Evolutionary conservation across 2,113 vertebrate genomes (phyloP).

Genomic region (Dissostichus mawsoni): DNA sequence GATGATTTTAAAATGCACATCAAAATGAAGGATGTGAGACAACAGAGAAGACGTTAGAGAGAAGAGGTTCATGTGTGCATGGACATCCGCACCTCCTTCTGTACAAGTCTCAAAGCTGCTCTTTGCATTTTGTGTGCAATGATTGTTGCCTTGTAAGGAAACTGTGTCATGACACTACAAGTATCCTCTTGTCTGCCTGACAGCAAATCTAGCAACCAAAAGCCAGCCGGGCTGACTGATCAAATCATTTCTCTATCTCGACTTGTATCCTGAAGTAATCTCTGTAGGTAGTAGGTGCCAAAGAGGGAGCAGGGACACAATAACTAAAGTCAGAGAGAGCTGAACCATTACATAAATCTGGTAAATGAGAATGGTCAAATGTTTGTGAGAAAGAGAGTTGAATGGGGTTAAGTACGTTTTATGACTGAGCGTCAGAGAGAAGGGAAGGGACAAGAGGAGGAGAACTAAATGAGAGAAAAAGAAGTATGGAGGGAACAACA

Average conservation of each 20-base stretch:
- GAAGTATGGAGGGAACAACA: constrained; percentile 2
- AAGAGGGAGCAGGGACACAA: neutral
- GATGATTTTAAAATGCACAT: constrained; percentile 38
- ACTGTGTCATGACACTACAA: constrained; percentile 70
- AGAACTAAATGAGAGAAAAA: constrained; percentile 24
- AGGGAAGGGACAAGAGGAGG: constrained; percentile 3
- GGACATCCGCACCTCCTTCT: neutral
- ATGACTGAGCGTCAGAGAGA: neutral
- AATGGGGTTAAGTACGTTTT: neutral
- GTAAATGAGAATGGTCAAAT: neutral
- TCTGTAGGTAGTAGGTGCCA: constrained; percentile 6
- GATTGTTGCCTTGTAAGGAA: constrained; percentile 39
- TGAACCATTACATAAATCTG: constrained; percentile 3
- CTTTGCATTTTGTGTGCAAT: constrained; percentile 25
- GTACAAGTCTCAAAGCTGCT: neutral
- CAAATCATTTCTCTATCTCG: constrained; percentile 38
- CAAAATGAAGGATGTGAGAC: constrained; percentile 19
- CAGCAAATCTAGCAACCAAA: constrained; percentile 64
- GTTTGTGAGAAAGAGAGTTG: constrained; percentile 4
- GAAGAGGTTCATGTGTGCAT: constrained; percentile 1
- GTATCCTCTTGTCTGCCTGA: constrained; percentile 51
- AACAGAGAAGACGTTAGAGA: constrained; percentile 20
- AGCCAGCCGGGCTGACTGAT: constrained; percentile 70
- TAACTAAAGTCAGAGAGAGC: neutral
- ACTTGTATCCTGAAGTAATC: constrained; percentile 35